These are phyloP conservation scores for Drosophila varians DNA, from an alignment of 1,140 invertebrate genomes.

Conservation along the genomic window DNA sequence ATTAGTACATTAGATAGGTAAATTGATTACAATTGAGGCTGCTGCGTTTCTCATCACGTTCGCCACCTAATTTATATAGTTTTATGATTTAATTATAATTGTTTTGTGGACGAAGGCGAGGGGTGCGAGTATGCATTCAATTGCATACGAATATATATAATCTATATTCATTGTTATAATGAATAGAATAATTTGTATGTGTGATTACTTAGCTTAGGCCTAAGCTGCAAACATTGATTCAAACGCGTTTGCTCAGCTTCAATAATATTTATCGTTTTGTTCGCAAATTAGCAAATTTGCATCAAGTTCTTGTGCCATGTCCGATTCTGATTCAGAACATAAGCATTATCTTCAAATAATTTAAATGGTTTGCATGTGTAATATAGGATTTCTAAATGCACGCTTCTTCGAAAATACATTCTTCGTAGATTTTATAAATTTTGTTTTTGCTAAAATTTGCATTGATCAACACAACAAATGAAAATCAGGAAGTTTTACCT, in stretches of 20 bases:
- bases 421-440: constrained; percentile 42
- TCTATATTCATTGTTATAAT: constrained; percentile 38
- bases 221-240: constrained; percentile 48
- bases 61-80: not conserved
- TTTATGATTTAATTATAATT: not conserved
- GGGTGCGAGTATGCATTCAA: constrained; percentile 48
- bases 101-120: constrained; percentile 23
- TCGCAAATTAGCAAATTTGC: constrained; percentile 14
- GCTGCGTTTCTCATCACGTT: constrained; percentile 19
- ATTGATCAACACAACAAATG: constrained; percentile 58
- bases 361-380: constrained; percentile 34
- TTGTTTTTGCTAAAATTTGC: constrained; percentile 46
- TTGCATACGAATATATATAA: constrained; percentile 31
- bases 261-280: constrained; percentile 2
- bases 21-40: constrained; percentile 65
- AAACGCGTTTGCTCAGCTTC: constrained; percentile 36
- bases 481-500: constrained; percentile 48
- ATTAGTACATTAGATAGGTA: constrained; percentile 62
- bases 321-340: constrained; percentile 28
- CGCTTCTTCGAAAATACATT: constrained; percentile 71
- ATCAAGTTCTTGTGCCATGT: not conserved
- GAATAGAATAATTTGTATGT: constrained; percentile 44
- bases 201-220: constrained; percentile 32
- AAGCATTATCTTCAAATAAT: constrained; percentile 29
- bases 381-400: constrained; percentile 63